Evolutionary conservation across 2,113 vertebrate species (phyloP), one percentile per base, ranked within the genome.

Genomic region (Tachysurus fulvidraco): DNA sequence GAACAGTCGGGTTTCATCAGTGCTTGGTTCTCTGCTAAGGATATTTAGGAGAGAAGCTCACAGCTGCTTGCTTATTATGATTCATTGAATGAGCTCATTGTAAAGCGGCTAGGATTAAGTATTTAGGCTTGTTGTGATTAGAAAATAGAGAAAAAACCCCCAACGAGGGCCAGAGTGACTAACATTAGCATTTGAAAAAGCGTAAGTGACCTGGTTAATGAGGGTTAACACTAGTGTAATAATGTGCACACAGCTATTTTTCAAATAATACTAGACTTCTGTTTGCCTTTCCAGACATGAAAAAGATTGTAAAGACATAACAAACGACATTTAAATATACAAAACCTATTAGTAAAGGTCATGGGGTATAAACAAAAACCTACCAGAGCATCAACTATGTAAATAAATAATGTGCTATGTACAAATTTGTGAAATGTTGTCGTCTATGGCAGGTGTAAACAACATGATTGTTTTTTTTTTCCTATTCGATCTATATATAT

Each of bases 1-100:
- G 25, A 67, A 79, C 76, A 78, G 73, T 65, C 84, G 78, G 57
- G 59, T 59, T n/a, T 85, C 77, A 55, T 21, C 74, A 65, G 44
- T 65, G 44, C 25, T 78, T 50, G 57, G 71, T 44, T 9, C 54
- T 77, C 54, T 76, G 23, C 55, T 62, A 62, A 60, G 57, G 81
- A 46, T 46, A 54, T 67, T 52, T 69, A 36, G 5, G 46, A 21
- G 62, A 52, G 64, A 54, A 52, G 17, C 25, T 28, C 81, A 67
- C n/a, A 55, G 82, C 30, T 69, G 28, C 65, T 36, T 83, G 62
- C 64, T 71, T 67, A 83, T 69, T 54, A 71, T 54, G 65, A 54
- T 69, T 55, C 46, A 71, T 23, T 83, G 64, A 69, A 55, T 83
- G 82, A 83, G 62, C 25, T 52, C 62, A 67, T 67, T 83, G 62